phyloP scores from a whole-genome alignment of 1,140 invertebrate genomes.

The Zaprionus inermis region DNA sequence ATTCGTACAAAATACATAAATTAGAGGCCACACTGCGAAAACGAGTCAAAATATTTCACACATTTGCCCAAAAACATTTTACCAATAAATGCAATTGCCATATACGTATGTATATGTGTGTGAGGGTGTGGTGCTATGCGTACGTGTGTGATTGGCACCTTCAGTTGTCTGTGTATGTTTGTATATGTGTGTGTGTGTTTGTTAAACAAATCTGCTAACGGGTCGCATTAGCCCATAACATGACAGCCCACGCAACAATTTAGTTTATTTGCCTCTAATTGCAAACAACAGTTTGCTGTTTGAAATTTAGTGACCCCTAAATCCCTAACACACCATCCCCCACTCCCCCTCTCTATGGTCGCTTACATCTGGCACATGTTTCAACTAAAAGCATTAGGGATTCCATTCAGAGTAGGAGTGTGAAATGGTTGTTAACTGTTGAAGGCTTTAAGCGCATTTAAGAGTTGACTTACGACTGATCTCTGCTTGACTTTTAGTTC shows the following conservation, averaged over 20 bases:
- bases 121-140: neutral
- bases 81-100: slow-evolving; percentile 72
- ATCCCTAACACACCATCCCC: neutral
- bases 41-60: slow-evolving; percentile 74
- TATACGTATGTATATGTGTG: neutral
- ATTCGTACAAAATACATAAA: slow-evolving; percentile 58
- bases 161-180: slow-evolving; percentile 17
- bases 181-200: slow-evolving; percentile 30
- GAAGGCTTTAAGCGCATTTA: neutral
- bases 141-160: slow-evolving; percentile 16
- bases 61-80: slow-evolving; percentile 58
- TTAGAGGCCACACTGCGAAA: slow-evolving; percentile 39
- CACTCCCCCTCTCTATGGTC: no score
- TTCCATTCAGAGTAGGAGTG: slow-evolving; percentile 15
- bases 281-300: slow-evolving; percentile 66
- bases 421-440: neutral
- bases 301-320: slow-evolving; percentile 13
- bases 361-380: neutral
- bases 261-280: slow-evolving; percentile 78
- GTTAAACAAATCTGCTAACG: slow-evolving; percentile 51
- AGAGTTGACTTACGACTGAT: neutral
- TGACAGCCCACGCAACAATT: slow-evolving; percentile 67
- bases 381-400: slow-evolving; percentile 3
- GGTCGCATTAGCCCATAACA: slow-evolving; percentile 42
- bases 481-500: neutral